phyloP scores from a whole-genome alignment of 2,113 vertebrate genomes.

The Paralichthys olivaceus region DNA sequence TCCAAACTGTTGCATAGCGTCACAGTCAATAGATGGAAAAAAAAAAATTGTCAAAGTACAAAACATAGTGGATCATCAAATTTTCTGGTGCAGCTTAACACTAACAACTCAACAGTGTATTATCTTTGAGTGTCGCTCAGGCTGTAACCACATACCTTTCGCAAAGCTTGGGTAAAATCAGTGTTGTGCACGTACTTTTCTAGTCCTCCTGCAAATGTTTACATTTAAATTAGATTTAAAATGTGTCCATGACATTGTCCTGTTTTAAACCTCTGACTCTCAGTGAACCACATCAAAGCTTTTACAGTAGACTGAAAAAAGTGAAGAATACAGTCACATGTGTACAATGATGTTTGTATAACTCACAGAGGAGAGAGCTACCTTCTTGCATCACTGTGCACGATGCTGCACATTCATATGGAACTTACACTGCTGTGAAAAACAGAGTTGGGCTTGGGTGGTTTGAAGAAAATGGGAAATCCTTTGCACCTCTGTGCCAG shows the following conservation, averaged over 20 bases:
- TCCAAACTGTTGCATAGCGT: neutral
- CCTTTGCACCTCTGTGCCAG: neutral
- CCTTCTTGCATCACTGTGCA: neutral
- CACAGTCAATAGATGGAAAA: neutral
- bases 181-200: neutral
- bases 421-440: neutral
- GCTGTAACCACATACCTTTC: neutral
- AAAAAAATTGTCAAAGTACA: neutral
- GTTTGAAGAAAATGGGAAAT: constrained; percentile 16
- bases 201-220: neutral
- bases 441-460: neutral
- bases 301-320: neutral
- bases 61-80: neutral
- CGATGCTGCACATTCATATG: neutral
- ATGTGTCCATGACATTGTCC: neutral
- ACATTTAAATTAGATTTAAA: neutral
- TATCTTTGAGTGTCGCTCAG: neutral
- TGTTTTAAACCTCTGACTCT: neutral
- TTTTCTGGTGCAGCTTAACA: neutral
- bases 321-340: neutral
- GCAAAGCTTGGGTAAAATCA: no score
- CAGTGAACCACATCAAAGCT: neutral
- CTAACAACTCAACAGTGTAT: neutral
- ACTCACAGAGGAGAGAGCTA: neutral
- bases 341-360: neutral